Evolutionary conservation across 2,797 vertebrate genomes (phyloP).

Genomic region (Apogon talboti): DNA sequence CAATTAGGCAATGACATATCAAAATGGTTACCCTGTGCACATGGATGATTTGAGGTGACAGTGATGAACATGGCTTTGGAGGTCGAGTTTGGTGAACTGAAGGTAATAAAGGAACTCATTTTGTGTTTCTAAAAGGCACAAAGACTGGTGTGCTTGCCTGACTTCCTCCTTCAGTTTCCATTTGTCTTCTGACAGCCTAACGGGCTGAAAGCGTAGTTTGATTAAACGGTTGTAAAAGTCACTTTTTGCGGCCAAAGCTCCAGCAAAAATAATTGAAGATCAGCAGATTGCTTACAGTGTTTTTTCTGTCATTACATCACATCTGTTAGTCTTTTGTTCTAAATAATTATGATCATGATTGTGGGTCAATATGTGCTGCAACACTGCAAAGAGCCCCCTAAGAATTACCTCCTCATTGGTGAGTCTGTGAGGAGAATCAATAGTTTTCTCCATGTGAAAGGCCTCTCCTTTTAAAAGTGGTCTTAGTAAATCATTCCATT

Average conservation of each 20-base stretch:
- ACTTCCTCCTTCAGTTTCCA: neutral
- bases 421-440: constrained; percentile 8
- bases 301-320: neutral
- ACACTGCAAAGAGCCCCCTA: neutral
- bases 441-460: constrained; percentile 4
- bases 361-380: constrained; percentile 31
- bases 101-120: constrained; percentile 3
- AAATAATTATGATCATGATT: constrained; percentile 14
- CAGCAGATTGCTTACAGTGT: neutral
- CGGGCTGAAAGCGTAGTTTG: neutral
- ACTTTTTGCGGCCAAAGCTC: constrained; percentile 10
- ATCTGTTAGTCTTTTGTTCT: constrained; percentile 11
- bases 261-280: constrained; percentile 8
- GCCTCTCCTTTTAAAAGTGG: constrained; percentile 1
- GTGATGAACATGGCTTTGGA: constrained; percentile 3
- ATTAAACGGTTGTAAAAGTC: constrained; percentile 6
- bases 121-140: neutral
- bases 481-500: constrained; percentile 6
- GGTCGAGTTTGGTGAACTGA: constrained; percentile 1
- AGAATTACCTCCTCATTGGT: neutral
- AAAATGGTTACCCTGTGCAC: constrained; percentile 15
- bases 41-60: neutral
- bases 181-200: neutral
- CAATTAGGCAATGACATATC: constrained; percentile 51
- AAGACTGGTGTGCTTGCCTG: neutral